Conservation (phyloP, 2,888 invertebrate genomes). For the Diadegma fenestrale region DNA sequence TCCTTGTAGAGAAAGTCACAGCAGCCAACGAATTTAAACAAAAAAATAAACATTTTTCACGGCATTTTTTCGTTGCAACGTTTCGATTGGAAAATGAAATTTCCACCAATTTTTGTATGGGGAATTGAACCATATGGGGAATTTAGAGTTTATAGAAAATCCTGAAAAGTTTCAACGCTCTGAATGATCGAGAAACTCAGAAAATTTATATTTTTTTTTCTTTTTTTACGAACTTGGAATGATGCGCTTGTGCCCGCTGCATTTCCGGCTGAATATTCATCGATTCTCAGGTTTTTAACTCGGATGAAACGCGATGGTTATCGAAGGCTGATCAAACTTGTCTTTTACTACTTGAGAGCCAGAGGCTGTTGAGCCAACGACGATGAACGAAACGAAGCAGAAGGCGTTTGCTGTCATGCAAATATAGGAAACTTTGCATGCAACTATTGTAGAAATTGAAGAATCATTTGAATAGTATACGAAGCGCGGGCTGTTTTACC, state of each 20-base stretch:
- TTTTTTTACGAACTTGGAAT: not conserved
- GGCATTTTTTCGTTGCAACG: not conserved
- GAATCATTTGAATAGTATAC: not conserved
- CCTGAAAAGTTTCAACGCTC: not conserved
- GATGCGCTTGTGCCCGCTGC: not conserved
- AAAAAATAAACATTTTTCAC: not conserved
- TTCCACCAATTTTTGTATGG: not conserved
- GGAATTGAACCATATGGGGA: not conserved
- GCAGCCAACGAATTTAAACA: not conserved
- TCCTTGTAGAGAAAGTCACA: not conserved
- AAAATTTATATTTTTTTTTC: too few relatives aligned
- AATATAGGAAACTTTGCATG: not conserved
- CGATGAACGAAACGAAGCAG: not conserved
- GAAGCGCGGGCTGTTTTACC: not conserved
- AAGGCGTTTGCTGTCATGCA: not conserved
- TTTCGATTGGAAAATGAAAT: not conserved
- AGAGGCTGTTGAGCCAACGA: not conserved
- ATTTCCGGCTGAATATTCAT: not conserved
- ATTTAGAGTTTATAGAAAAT: not conserved
- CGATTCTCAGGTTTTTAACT: not conserved
- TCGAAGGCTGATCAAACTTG: conserved; percentile 73
- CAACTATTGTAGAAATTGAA: too few relatives aligned
- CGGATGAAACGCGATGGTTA: not conserved
- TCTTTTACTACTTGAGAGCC: conserved; percentile 74
- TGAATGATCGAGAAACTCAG: too few relatives aligned